phyloP scores from a whole-genome alignment of 2,797 vertebrate genomes.

The Pseudotriccus pelzelni region DNA sequence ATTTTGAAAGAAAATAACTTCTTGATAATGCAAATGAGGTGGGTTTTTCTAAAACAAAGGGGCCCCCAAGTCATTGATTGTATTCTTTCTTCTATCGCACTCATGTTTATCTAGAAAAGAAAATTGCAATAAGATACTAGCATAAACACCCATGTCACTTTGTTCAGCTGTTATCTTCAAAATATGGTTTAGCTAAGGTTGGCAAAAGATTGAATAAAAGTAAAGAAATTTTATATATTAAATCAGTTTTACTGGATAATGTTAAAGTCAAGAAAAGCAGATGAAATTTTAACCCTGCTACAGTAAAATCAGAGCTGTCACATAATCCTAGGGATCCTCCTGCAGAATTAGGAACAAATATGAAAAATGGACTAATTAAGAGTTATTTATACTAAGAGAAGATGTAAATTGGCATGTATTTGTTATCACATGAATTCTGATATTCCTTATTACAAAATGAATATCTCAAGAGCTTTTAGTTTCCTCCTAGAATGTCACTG shows the following conservation, averaged over 20 bases:
- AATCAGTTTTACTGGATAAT: neutral
- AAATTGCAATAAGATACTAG: neutral
- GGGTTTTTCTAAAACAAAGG: neutral
- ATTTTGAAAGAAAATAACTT: neutral
- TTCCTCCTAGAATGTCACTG: neutral
- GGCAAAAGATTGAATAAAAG: neutral
- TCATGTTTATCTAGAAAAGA: conserved; percentile 5
- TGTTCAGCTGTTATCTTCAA: neutral
- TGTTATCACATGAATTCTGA: neutral
- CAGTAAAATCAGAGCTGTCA: neutral
- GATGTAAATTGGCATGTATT: neutral
- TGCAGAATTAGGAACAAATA: neutral
- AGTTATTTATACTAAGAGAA: neutral
- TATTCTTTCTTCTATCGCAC: neutral
- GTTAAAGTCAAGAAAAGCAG: neutral
- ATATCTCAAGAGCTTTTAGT: neutral
- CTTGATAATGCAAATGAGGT: neutral
- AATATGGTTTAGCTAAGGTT: neutral
- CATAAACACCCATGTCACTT: neutral
- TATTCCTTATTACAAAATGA: neutral
- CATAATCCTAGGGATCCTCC: neutral
- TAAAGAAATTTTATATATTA: neutral
- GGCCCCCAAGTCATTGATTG: neutral
- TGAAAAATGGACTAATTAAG: neutral
- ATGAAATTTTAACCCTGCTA: neutral